Evolutionary conservation across 2,797 vertebrate genomes (phyloP).

Genomic region (Pangasius larnaudii): DNA sequence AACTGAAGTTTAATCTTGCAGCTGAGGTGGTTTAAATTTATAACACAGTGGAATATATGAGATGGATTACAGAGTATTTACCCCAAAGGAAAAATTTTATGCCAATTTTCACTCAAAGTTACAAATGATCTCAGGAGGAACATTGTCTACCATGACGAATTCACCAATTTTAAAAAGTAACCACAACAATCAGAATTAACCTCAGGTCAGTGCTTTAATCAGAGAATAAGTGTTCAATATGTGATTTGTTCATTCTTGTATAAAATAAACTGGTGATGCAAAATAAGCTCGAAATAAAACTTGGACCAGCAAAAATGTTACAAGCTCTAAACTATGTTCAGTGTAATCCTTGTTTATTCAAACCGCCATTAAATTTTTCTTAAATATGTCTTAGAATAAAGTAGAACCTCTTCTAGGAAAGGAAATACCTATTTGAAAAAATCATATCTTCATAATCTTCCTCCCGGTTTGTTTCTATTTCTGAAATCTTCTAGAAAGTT

Average conservation of each 20-base stretch:
- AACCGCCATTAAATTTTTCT: background rate
- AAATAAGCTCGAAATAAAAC: background rate
- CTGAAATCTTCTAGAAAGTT: constrained; percentile 2
- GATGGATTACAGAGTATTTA: background rate
- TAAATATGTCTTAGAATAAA: background rate
- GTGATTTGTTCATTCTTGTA: background rate
- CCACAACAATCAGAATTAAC: background rate
- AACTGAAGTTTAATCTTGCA: background rate
- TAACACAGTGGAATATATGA: background rate
- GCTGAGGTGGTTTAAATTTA: background rate
- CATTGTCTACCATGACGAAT: background rate
- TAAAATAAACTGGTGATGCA: background rate
- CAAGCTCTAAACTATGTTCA: background rate
- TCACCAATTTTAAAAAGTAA: background rate
- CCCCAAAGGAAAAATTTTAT: background rate
- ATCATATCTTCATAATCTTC: background rate
- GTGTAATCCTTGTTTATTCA: background rate
- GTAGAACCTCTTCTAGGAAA: background rate
- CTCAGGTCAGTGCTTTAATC: background rate
- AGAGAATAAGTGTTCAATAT: background rate
- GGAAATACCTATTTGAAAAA: background rate
- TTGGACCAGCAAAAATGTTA: background rate
- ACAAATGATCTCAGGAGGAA: background rate
- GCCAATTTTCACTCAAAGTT: background rate
- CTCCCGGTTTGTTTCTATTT: background rate